phyloP scores from a whole-genome alignment of 2,113 vertebrate species.

The Calidris pugnax region DNA sequence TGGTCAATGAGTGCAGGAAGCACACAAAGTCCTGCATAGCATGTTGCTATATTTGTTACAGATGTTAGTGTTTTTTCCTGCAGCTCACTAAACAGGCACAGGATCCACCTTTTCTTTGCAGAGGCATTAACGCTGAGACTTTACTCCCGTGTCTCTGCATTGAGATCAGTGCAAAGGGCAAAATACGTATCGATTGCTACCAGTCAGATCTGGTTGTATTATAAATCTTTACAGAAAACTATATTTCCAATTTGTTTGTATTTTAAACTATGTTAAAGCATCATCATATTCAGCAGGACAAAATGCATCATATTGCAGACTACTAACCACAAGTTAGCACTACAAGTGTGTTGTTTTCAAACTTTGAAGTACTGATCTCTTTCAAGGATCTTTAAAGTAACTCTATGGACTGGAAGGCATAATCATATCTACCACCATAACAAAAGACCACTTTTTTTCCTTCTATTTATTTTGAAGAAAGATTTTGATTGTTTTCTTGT shows the following conservation, averaged over 20 bases:
- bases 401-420: background rate
- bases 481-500: background rate
- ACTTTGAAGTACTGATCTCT: background rate
- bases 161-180: background rate
- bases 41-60: background rate
- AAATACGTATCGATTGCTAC: background rate
- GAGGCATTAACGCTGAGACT: background rate
- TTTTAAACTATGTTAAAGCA: background rate
- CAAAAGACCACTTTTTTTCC: background rate
- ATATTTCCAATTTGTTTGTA: background rate
- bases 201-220: background rate
- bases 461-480: background rate
- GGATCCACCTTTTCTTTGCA: background rate
- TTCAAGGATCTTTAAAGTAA: background rate
- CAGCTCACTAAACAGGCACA: background rate
- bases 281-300: background rate
- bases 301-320: background rate
- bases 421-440: background rate
- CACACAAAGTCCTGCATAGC: fast-evolving
- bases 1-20: background rate
- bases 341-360: background rate
- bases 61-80: background rate
- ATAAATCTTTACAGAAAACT: background rate
- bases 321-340: background rate
- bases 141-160: background rate